These are phyloP conservation scores for Anodontia alba DNA, from an alignment of 2,888 invertebrate genomes.

Conservation along the genomic window DNA sequence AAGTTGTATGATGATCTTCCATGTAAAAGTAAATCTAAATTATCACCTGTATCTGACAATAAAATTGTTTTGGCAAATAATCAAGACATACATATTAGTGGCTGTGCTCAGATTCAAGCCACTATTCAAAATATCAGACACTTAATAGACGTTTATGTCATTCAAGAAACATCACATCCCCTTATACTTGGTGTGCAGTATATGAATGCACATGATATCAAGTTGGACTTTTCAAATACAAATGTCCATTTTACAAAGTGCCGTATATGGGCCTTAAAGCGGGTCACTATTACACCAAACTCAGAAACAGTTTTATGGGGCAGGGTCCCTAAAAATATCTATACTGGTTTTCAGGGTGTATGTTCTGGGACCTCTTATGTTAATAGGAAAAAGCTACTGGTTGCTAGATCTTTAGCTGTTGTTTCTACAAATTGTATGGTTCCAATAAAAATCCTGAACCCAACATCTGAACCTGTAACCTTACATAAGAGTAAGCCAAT, in stretches of 20 bases:
- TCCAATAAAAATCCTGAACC: conserved; percentile 24
- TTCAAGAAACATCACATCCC: conserved; percentile 14
- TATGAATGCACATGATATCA: conserved; percentile 1
- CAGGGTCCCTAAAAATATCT: not conserved
- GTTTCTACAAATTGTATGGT: not conserved
- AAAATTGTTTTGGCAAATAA: conserved; percentile 20
- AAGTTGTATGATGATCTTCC: conserved; percentile 11
- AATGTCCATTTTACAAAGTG: not conserved
- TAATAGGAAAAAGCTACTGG: not conserved
- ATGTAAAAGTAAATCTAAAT: not conserved
- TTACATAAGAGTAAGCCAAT: conserved; percentile 3
- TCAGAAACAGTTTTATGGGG: conserved; percentile 18
- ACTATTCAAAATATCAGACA: not conserved
- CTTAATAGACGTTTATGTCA: conserved; percentile 9
- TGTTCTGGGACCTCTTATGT: conserved; percentile 5
- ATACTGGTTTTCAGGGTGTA: conserved; percentile 17
- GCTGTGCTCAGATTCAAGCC: conserved; percentile 8
- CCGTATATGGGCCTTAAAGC: too few species aligned
- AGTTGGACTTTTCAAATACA: conserved; percentile 14
- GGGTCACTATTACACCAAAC: not conserved
- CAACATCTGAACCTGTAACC: not conserved
- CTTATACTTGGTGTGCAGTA: conserved; percentile 13
- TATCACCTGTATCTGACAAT: not conserved
- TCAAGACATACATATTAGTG: conserved; percentile 3
- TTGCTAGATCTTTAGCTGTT: not conserved